Evolutionary conservation across 2,888 invertebrate species (phyloP), one percentile per base, ranked within the genome.

Genomic region (Cotesia congregata): DNA sequence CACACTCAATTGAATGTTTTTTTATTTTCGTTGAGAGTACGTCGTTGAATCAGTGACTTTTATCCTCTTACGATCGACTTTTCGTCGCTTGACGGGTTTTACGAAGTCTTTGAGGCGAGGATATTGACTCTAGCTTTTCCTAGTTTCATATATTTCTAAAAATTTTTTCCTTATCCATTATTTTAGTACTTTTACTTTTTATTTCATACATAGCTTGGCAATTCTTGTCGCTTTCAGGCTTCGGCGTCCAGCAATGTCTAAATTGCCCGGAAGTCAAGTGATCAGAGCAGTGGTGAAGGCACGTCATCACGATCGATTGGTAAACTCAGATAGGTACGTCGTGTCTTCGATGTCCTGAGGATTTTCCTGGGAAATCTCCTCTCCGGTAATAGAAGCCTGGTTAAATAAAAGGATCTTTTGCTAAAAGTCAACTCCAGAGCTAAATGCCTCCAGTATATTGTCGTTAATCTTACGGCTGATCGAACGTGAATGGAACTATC

Each of bases 1-100:
- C 68, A 74, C 75, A 67, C 76, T 69, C 77, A 62, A 75, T 77
- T 76, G 75, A 70, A 75, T 75, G 74, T 76, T 76, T 71, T 64
- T 74, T 75, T 62, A 68, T 73, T 78, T 69, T 72, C 71, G 74
- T 64, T 68, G 67, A 15, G 50, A 15, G 62, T 41, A 20, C 15
- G 41, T 72, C 67, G 15, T 20, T 62, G 67, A 76, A 72, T 68
- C 72, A 67, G 20, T 75, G 68, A 64, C 39, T 30, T 74, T 62
- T 67, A 15, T 72, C 39, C 50, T 64, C 50, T 59, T 61, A 59
- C 74, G 38, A 7, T 73, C 65, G 64, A 12, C 67, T 64, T 71
- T 71, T 62, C 68, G 62, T 72, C 59, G 74, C n/a, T 50, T 61
- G 38, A 30, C 64, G 64, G 40, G 17, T 72, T 64, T n/a, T 50